phyloP scores from a whole-genome alignment of 2,888 invertebrate genomes.

The Zootermopsis nevadensis region DNA sequence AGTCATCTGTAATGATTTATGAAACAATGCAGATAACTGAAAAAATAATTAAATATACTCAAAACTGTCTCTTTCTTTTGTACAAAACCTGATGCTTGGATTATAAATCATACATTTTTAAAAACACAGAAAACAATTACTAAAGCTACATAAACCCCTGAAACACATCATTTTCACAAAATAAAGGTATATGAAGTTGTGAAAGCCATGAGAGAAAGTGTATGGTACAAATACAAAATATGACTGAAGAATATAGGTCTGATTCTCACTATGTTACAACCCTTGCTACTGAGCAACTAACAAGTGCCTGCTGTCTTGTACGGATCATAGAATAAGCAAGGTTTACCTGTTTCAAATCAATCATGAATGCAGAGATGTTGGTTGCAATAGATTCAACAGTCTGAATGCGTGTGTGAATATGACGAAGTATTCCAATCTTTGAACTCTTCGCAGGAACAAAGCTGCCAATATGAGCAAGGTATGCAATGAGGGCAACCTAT shows the following conservation, averaged over 20 bases:
- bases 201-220: no score
- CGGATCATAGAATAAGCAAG: neutral
- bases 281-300: no score
- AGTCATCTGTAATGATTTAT: slow-evolving; percentile 70
- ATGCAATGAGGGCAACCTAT: slow-evolving; percentile 77
- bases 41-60: no score
- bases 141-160: no score
- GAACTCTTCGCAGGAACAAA: slow-evolving; percentile 86
- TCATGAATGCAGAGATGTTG: slow-evolving; percentile 86
- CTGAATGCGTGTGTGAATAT: slow-evolving; percentile 81
- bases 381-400: slow-evolving; percentile 81
- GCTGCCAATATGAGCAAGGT: slow-evolving; percentile 89
- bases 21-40: no score
- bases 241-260: no score
- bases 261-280: no score
- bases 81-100: neutral
- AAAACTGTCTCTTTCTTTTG: neutral
- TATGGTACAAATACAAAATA: no score
- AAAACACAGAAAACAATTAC: neutral
- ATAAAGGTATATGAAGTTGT: no score
- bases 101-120: neutral
- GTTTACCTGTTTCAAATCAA: slow-evolving; percentile 83
- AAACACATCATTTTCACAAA: no score
- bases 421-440: slow-evolving; percentile 76
- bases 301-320: no score